phyloP scores from a whole-genome alignment of 2,797 vertebrate genomes.

The Lepilemur septentrionalis region DNA sequence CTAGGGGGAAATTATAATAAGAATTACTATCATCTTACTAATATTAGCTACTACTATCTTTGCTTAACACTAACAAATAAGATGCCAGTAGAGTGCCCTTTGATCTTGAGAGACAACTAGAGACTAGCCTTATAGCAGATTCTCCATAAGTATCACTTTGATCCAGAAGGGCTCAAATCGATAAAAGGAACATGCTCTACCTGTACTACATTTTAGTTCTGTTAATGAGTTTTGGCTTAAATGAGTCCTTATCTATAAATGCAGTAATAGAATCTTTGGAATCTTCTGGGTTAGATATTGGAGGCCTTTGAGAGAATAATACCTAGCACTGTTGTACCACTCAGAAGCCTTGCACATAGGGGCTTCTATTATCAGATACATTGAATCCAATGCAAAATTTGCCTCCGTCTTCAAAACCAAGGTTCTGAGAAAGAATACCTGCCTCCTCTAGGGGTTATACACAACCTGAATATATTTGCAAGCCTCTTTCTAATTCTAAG shows the following conservation, averaged over 20 bases:
- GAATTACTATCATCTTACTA: background rate
- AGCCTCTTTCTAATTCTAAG: slow-evolving; percentile 13
- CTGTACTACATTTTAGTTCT: slow-evolving; percentile 1
- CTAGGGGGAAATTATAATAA: background rate
- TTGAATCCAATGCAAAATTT: slow-evolving; percentile 27
- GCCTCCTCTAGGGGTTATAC: background rate
- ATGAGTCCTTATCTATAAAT: slow-evolving; percentile 39
- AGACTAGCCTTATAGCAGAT: background rate
- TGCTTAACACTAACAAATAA: background rate
- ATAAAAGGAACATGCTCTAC: background rate
- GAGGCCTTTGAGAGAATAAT: background rate
- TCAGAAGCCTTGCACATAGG: background rate
- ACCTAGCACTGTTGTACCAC: background rate
- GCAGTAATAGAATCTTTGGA: background rate
- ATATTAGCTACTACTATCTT: background rate
- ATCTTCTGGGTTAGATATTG: background rate
- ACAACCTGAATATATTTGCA: background rate
- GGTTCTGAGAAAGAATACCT: slow-evolving; percentile 15
- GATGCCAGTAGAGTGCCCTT: background rate
- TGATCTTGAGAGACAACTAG: background rate
- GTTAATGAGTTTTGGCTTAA: slow-evolving; percentile 23
- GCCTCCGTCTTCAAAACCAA: slow-evolving; percentile 19
- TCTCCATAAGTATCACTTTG: background rate
- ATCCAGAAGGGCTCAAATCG: background rate
- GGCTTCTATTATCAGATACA: background rate